Evolutionary conservation across 1,140 invertebrate species (phyloP).

Genomic region (Calliphora vicina): DNA sequence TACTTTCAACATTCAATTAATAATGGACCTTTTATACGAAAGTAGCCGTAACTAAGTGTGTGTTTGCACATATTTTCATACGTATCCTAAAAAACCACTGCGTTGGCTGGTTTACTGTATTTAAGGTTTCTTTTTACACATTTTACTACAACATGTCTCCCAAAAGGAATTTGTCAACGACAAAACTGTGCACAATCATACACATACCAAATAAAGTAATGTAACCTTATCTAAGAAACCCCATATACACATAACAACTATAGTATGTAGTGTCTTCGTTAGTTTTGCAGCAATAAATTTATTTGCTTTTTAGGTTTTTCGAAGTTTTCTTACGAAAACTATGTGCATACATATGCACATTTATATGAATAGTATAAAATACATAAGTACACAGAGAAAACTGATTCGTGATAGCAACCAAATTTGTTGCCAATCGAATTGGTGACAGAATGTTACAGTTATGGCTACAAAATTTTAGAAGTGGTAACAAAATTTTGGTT

Average conservation of each 20-base stretch:
- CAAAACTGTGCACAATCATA: neutral
- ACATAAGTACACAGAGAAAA: too few species aligned
- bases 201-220: neutral
- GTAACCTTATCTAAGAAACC: slow-evolving; percentile 7
- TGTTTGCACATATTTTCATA: neutral
- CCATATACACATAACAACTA: neutral
- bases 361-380: too few species aligned
- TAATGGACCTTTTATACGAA: neutral
- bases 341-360: neutral
- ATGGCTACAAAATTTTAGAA: too few species aligned
- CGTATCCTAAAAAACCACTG: neutral
- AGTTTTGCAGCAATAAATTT: neutral
- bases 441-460: too few species aligned
- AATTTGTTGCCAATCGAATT: too few species aligned
- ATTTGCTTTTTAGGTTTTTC: neutral
- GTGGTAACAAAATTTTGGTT: too few species aligned
- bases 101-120: too few species aligned
- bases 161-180: slow-evolving; percentile 30
- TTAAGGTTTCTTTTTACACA: neutral
- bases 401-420: too few species aligned
- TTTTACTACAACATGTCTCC: slow-evolving; percentile 17
- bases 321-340: neutral
- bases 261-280: too few species aligned
- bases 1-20: too few species aligned
- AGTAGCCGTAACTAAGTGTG: neutral